These are phyloP conservation scores for Ridgeia piscesae DNA, from an alignment of 1,140 invertebrate species.

Conservation along the genomic window DNA sequence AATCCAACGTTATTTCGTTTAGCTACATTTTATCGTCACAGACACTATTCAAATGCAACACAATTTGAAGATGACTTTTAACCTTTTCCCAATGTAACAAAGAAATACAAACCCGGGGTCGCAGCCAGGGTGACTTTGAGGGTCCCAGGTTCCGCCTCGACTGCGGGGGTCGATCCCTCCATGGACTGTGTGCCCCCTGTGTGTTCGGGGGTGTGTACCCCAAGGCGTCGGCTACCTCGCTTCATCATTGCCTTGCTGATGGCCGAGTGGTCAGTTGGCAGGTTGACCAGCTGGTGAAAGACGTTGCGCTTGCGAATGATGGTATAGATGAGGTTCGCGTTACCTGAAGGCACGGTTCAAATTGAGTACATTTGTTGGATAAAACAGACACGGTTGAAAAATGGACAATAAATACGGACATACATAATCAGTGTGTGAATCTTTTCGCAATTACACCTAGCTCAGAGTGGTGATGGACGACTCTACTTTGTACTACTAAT, in stretches of 20 bases:
- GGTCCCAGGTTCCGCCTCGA: constrained; percentile 63
- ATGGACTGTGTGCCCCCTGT: constrained; percentile 61
- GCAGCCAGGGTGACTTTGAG: constrained; percentile 87
- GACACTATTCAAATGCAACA: too few relatives aligned
- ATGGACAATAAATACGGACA: neutral
- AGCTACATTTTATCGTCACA: too few relatives aligned
- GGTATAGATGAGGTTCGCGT: constrained; percentile 97
- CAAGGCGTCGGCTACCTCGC: constrained; percentile 59
- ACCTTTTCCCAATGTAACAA: neutral
- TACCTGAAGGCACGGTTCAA: constrained; percentile 65
- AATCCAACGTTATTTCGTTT: too few relatives aligned
- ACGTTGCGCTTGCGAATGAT: constrained; percentile 97
- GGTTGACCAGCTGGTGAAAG: constrained; percentile 93
- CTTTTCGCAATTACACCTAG: too few relatives aligned
- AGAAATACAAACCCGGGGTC: constrained; percentile 68
- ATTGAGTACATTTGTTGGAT: constrained; percentile 9
- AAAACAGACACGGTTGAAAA: neutral
- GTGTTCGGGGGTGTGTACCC: constrained; percentile 34
- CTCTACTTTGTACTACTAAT: too few relatives aligned
- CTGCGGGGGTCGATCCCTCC: constrained; percentile 87
- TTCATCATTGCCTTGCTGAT: constrained; percentile 82
- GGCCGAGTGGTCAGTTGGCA: constrained; percentile 86
- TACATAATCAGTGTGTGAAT: too few relatives aligned
- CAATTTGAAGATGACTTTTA: too few relatives aligned
- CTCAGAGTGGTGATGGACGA: too few relatives aligned